Evolutionary conservation across 2,797 vertebrate genomes (phyloP).

Genomic region (Sphenodon punctatus): DNA sequence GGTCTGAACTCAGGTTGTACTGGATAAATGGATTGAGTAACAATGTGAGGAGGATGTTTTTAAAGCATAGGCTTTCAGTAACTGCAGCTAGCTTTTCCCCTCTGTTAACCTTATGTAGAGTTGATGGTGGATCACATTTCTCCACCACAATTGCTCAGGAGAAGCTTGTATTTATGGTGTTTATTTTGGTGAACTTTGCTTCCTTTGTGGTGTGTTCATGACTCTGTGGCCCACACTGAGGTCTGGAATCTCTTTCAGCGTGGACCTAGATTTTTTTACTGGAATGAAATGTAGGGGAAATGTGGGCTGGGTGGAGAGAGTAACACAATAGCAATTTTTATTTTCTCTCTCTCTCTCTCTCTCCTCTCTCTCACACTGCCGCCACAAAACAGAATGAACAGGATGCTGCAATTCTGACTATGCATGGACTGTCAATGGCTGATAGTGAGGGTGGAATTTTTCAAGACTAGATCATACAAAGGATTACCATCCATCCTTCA

Average conservation of each 20-base stretch:
- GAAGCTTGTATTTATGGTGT: background rate
- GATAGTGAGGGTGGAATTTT: too few relatives aligned
- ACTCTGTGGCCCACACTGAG: background rate
- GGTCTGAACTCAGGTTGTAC: too few relatives aligned
- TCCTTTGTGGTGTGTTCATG: background rate
- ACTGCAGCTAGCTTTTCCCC: background rate
- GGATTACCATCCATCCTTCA: too few relatives aligned
- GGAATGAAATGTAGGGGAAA: background rate
- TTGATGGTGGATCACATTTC: background rate
- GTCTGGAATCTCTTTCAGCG: background rate
- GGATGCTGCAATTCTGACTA: background rate
- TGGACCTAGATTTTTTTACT: background rate
- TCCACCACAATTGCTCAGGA: background rate
- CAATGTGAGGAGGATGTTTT: background rate
- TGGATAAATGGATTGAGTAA: too few relatives aligned
- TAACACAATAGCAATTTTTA: background rate
- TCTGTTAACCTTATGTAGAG: background rate
- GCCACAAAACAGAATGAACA: background rate
- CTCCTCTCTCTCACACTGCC: background rate
- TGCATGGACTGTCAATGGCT: background rate
- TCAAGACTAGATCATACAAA: too few relatives aligned
- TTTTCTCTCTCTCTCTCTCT: background rate
- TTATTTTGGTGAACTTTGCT: background rate
- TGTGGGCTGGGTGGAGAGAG: background rate
- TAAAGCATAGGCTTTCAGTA: background rate